Evolutionary conservation across 2,113 vertebrate species (phyloP).

Genomic region (Barnardius zonarius): DNA sequence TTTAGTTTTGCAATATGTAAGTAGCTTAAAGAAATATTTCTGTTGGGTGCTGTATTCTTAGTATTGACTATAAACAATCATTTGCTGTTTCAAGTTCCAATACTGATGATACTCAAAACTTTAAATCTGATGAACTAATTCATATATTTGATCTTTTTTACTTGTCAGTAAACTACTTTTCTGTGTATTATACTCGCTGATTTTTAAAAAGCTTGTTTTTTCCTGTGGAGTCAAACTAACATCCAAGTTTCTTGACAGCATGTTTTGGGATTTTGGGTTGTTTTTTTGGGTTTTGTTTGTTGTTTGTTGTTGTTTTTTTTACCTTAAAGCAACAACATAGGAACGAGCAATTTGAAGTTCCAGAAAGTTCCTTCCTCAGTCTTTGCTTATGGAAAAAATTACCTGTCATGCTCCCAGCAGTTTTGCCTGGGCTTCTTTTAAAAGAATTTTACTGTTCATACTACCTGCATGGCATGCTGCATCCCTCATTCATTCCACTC

Average conservation of each 20-base stretch:
- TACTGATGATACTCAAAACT: not conserved
- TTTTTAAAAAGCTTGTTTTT: not conserved
- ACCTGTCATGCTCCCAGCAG: accelerated
- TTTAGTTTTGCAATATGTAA: constrained; percentile 17
- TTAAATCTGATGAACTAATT: not conserved
- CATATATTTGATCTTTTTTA: not conserved
- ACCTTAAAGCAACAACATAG: not conserved
- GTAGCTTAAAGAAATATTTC: constrained; percentile 2
- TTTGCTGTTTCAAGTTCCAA: not conserved
- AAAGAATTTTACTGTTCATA: not conserved
- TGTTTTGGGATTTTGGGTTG: not conserved
- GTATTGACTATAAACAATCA: not conserved
- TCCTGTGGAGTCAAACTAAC: not conserved
- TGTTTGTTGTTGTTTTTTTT: not conserved
- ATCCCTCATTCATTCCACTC: not conserved
- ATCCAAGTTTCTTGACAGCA: not conserved
- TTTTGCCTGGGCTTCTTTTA: not conserved
- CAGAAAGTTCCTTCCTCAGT: not conserved
- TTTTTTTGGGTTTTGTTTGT: not conserved
- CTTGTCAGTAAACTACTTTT: not conserved
- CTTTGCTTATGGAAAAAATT: not conserved
- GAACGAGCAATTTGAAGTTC: not conserved
- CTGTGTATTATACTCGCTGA: not conserved
- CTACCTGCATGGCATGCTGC: not conserved
- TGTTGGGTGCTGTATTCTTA: not conserved